Evolutionary conservation across 2,888 invertebrate species (phyloP).

Genomic region (Drosophila demipolita): DNA sequence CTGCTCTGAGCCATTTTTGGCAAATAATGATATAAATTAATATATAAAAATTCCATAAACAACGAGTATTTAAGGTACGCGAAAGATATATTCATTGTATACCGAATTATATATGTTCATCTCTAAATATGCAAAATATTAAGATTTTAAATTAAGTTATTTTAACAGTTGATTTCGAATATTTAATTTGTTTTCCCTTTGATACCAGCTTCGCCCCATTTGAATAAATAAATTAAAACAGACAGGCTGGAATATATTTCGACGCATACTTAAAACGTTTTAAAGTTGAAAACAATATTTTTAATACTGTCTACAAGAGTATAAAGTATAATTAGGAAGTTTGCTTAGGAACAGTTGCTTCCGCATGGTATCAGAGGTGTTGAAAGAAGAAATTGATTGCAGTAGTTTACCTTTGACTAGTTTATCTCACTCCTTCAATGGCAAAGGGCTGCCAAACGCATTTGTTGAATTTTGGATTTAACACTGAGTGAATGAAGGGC

Average conservation of each 20-base stretch:
- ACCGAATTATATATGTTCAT: not conserved
- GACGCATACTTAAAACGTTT: not conserved
- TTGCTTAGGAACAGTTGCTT: not conserved
- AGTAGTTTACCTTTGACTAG: not conserved
- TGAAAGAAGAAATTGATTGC: not conserved
- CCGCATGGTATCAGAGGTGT: not conserved
- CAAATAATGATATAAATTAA: not conserved
- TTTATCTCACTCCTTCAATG: not conserved
- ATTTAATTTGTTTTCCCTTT: not conserved
- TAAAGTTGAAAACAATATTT: not conserved
- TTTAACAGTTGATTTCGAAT: not conserved
- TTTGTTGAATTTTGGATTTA: not conserved
- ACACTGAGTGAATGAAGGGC: not conserved
- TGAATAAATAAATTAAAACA: not conserved
- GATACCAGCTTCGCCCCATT: not conserved
- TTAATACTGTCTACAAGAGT: too few relatives aligned
- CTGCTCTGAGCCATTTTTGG: not conserved
- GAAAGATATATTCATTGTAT: not conserved
- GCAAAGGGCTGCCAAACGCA: not conserved
- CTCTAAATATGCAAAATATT: not conserved
- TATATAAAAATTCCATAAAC: not conserved
- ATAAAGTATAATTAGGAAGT: not conserved
- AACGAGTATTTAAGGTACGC: not conserved
- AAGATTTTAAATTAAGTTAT: not conserved
- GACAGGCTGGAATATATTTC: not conserved